A percentile compares a stretch with the other conserved stretches of the same genome.
phyloP scores from a whole-genome alignment of 2,888 invertebrate genomes.

The Morpho helenor region DNA sequence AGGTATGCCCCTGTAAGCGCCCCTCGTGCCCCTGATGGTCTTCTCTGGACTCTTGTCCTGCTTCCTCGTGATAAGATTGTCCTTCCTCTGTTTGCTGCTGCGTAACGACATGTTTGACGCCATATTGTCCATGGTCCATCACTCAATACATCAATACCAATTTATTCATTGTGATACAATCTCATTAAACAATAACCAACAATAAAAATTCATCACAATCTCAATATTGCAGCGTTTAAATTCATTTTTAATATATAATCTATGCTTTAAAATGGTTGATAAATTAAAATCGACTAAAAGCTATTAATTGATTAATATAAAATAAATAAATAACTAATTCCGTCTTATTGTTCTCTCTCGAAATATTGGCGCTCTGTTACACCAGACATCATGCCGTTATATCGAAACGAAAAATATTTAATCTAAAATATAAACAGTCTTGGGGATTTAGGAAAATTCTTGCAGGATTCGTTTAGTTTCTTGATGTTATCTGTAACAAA shows the following conservation, averaged over 20 bases:
- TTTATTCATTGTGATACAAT: constrained; percentile 33
- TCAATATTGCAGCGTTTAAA: constrained; percentile 19
- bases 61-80: constrained; percentile 72
- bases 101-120: constrained; percentile 65
- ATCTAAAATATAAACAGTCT: constrained; percentile 67
- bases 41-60: constrained; percentile 76
- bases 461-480: constrained; percentile 48
- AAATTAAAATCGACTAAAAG: constrained; percentile 41
- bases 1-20: constrained; percentile 64
- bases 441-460: constrained; percentile 74
- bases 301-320: constrained; percentile 48
- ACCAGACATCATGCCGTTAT: constrained; percentile 42
- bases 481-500: constrained; percentile 71
- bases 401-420: constrained; percentile 44
- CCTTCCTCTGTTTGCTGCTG: constrained; percentile 68
- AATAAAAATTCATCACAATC: constrained; percentile 28
- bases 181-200: constrained; percentile 28
- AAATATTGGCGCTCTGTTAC: constrained; percentile 59
- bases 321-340: constrained; percentile 71
- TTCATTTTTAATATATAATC: constrained; percentile 20
- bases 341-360: constrained; percentile 77
- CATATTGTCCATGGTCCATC: constrained; percentile 71
- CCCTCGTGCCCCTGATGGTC: constrained; percentile 68
- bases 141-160: constrained; percentile 26
- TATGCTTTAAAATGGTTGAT: constrained; percentile 25